These are phyloP conservation scores for Mycalesis mineus DNA, from an alignment of 2,888 invertebrate genomes.

Conservation along the genomic window DNA sequence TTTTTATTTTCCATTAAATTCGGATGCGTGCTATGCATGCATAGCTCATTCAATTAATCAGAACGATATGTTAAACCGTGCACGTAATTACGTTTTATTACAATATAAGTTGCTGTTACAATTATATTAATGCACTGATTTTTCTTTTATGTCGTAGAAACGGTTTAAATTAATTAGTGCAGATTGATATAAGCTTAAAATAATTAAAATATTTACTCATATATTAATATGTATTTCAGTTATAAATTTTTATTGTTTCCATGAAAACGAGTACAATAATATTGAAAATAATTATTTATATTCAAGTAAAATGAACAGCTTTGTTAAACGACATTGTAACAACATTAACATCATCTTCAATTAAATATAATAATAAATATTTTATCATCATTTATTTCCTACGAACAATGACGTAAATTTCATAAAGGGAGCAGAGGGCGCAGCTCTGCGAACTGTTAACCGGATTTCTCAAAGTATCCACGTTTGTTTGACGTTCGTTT, in stretches of 20 bases:
- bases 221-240: neutral
- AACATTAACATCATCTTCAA: neutral
- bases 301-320: no score
- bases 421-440: neutral
- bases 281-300: no score
- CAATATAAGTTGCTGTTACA: conserved; percentile 19
- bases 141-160: conserved; percentile 12
- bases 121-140: conserved; percentile 18
- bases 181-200: conserved; percentile 7
- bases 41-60: conserved; percentile 24
- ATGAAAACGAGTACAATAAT: no score
- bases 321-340: no score
- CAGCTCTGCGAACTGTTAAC: neutral
- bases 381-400: no score
- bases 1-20: conserved; percentile 25
- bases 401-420: neutral
- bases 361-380: neutral
- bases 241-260: no score
- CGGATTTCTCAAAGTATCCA: neutral
- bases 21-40: conserved; percentile 20
- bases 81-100: conserved; percentile 24
- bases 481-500: neutral
- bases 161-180: conserved; percentile 13
- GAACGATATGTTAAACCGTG: conserved; percentile 21
- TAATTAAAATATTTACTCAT: conserved; percentile 7